Base-by-base conservation (phyloP, 2,888 invertebrate genomes). In the Amphipoea lucens region DNA sequence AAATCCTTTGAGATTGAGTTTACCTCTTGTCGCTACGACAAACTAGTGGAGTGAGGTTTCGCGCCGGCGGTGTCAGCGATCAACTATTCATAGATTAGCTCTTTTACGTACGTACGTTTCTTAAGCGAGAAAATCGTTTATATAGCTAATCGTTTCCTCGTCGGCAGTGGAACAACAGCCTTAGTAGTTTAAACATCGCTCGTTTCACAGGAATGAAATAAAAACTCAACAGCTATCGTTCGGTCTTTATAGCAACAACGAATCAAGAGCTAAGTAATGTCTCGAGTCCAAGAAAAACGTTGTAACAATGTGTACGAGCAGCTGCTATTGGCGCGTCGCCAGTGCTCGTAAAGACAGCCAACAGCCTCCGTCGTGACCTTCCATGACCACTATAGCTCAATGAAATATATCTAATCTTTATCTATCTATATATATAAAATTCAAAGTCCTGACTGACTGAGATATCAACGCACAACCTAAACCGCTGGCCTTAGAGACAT, bases 291-390 rank as follows among this genome's bases (percentile, higher is more conserved):
- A 90, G 88, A 90, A 90, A 89, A 92, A 91, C 89, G 90, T 81
- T 90, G 90, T 90, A 89, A 92, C 90, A 90, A 89, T 90, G 91
- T 90, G 88, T 87, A 85, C 80, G 81, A 92, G 89, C 91, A 92
- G 89, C 89, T 91, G 90, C 82, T 80, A 79, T 87, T 95, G 95
- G 95, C 93, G 67, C 17, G 40, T 36, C 36, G 94, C 95, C 95
- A 95, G 89, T 67, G 69, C 79, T 84, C 86, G 83, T 86, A 87
- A 78, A 81, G 74, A 82, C 86, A 88, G 87, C 87, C 87, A 86
- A 84, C 78, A 80, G 84, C 78, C 81, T 87, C 78, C 84, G 42
- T n/a, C 76, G 60, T 66, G 88, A 89, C 86, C 89, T 88, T 88
- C 76, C 67, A 42, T 63, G 70, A 79, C 71, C 68, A 79, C 74